Evolutionary conservation across 2,888 invertebrate species (phyloP), one percentile per base, ranked within the genome.

Genomic region (Andrena hattorfiana): DNA sequence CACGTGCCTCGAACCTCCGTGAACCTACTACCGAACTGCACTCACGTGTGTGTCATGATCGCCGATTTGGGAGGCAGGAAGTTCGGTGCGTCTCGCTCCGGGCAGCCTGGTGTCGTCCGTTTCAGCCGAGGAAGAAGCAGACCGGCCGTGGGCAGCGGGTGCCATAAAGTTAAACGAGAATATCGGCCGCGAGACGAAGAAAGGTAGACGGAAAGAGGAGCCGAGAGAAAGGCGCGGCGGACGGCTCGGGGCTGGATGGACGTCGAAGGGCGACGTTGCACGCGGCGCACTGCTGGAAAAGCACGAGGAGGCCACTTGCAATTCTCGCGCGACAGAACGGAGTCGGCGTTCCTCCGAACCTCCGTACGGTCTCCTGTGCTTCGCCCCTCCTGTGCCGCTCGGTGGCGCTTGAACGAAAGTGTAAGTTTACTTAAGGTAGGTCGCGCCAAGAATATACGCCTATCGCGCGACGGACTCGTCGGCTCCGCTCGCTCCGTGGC

Each of bases 371-470:
- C 77, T 80, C 71, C 60, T 72, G 73, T 54, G 54, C 64, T 72
- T 85, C 64, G 73, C 68, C 85, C 85, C 81, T 81, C 81, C 77
- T 76, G 60, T 76, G 76, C 49, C 68, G 56, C 74, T 56, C 23
- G 77, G 60, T 71, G 76, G 77, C 81, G 85, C 80, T 82, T 84
- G 32, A 83, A 89, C 85, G 88, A 89, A 89, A 89, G 89, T 84
- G 86, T 75, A 82, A 89, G 85, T 85, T 85, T 81, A 81, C 88
- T 84, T 88, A 81, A 89, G 83, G 84, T 88, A 84, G 86, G 83
- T 87, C 85, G 84, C 59, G 82, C 77, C 84, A 77, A 75, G 85
- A 86, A 86, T 86, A 86, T 69, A 75, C 77, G 72, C 83, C 81
- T 83, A 77, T 81, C 81, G 80, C 81, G 70, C 72, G 71, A 71